Evolutionary conservation across 2,888 invertebrate species (phyloP).

Genomic region (Adelognathus sp.): DNA sequence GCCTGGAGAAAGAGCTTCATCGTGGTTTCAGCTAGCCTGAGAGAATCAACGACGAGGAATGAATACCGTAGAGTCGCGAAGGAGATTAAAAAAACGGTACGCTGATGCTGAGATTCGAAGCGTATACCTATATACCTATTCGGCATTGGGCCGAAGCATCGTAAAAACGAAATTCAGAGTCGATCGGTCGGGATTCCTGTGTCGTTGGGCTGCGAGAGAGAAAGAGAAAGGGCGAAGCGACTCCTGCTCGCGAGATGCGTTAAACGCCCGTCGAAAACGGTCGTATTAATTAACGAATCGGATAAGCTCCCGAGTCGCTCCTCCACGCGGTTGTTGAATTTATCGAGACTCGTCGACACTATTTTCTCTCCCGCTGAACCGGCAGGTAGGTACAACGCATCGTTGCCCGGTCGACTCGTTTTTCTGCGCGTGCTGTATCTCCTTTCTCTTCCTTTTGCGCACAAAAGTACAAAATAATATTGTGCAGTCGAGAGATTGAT

Average conservation of each 20-base stretch:
- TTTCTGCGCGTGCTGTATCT: background rate
- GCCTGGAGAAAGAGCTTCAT: background rate
- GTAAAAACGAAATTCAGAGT: conserved; percentile 35
- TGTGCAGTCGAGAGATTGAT: background rate
- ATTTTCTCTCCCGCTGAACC: conserved; percentile 41
- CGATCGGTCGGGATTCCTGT: conserved; percentile 52
- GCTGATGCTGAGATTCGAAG: background rate
- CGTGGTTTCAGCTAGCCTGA: background rate
- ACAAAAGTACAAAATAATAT: background rate
- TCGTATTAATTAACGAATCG: conserved; percentile 61
- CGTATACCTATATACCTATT: conserved; percentile 1
- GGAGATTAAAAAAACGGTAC: background rate
- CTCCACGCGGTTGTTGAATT: conserved; percentile 42
- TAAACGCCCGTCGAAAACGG: conserved; percentile 51
- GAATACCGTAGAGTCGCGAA: background rate
- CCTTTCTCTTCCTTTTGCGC: background rate
- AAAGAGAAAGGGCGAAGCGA: conserved; percentile 5
- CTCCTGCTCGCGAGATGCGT: conserved; percentile 48
- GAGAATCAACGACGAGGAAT: conserved; percentile 5
- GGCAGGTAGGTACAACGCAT: background rate
- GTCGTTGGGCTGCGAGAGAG: conserved; percentile 27
- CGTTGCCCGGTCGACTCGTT: background rate
- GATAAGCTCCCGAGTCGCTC: conserved; percentile 54
- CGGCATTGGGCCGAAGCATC: conserved; percentile 26
- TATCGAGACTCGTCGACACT: conserved; percentile 54